phyloP scores from a whole-genome alignment of 2,113 vertebrate species.

The Cololabis saira region DNA sequence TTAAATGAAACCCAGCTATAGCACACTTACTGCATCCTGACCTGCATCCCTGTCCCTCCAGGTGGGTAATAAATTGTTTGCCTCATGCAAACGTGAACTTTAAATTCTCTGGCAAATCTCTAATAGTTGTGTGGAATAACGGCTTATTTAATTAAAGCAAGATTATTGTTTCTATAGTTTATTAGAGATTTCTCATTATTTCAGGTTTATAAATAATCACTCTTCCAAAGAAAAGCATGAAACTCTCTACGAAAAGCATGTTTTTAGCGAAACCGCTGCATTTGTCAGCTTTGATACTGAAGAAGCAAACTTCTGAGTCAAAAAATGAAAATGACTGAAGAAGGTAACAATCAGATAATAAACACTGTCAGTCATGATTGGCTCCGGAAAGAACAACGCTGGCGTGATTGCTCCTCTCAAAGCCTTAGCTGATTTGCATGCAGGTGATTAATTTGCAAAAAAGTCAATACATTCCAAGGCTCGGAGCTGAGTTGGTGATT shows the following conservation, averaged over 20 bases:
- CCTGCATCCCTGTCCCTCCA: too few species aligned
- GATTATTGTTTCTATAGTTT: too few species aligned
- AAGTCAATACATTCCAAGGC: constrained; percentile 31
- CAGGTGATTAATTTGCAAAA: constrained; percentile 43
- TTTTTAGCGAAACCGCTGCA: background rate
- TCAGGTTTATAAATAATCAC: background rate
- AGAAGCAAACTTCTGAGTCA: constrained; percentile 10
- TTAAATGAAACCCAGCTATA: too few species aligned
- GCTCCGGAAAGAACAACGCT: constrained; percentile 42
- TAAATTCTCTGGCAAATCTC: background rate
- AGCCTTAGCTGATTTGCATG: constrained; percentile 48
- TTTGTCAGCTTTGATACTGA: background rate
- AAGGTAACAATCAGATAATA: constrained; percentile 26
- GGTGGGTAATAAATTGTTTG: background rate
- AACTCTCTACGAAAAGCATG: background rate
- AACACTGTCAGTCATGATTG: constrained; percentile 22
- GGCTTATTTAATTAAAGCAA: background rate
- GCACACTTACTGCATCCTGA: too few species aligned
- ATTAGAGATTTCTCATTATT: background rate
- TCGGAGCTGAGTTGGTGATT: background rate
- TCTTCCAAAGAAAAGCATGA: background rate
- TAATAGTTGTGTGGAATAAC: background rate
- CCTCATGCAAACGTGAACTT: background rate
- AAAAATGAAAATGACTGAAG: constrained; percentile 14
- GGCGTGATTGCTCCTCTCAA: constrained; percentile 32